Percentiles rank a stretch among this genome's conserved stretches.
Evolutionary conservation across 2,888 invertebrate species (phyloP).

Genomic region (Ceriagrion tenellum): DNA sequence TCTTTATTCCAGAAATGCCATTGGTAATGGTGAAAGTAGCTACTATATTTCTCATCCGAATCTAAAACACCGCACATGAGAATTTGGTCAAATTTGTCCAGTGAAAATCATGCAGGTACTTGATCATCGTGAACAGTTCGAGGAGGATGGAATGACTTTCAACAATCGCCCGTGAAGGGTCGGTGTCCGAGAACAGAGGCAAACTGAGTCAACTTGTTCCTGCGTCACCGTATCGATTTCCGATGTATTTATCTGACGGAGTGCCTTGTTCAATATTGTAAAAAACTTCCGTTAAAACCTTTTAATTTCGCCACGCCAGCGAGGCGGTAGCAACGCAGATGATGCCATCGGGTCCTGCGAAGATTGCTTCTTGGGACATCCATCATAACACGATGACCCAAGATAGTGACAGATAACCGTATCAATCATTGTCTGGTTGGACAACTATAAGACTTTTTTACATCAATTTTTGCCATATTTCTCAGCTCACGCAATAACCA

Average conservation of each 20-base stretch:
- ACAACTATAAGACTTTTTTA: not conserved
- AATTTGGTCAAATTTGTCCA: no score
- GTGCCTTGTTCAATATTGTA: not conserved
- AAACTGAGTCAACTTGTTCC: no score
- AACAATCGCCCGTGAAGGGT: no score
- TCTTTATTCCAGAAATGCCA: no score
- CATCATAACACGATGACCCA: conserved; percentile 26
- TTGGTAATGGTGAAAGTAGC: no score
- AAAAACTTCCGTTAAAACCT: conserved; percentile 15
- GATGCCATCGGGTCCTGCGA: not conserved
- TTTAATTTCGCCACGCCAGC: not conserved
- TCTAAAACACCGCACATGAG: no score
- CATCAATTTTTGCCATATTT: not conserved
- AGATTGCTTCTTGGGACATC: not conserved
- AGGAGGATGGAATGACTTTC: no score
- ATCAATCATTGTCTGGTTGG: conserved; percentile 31
- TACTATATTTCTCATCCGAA: no score
- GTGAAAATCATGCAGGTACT: no score
- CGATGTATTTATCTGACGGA: not conserved
- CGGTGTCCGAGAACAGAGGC: no score
- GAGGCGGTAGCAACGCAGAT: not conserved
- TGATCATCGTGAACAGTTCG: no score
- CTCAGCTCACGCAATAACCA: not conserved
- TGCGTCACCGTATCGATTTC: not conserved
- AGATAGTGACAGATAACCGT: conserved; percentile 7